phyloP scores from a whole-genome alignment of 2,113 vertebrate genomes.

The Zeus faber region DNA sequence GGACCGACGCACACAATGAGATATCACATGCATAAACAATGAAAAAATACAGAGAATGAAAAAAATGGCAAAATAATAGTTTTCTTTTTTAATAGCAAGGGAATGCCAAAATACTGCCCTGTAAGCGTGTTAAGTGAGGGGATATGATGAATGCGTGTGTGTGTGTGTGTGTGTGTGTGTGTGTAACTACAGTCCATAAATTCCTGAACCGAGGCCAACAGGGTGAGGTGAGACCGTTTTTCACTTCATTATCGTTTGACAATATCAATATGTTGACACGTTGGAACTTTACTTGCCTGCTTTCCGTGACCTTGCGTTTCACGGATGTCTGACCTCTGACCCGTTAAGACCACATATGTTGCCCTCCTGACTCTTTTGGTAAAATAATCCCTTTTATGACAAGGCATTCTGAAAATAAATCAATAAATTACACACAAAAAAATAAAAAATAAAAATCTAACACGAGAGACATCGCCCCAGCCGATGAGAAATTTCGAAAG shows the following conservation, averaged over 20 bases:
- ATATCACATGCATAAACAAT: neutral
- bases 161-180: too few relatives aligned
- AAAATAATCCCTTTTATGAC: conserved; percentile 78
- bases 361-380: conserved; percentile 70
- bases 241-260: conserved; percentile 73
- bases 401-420: too few relatives aligned
- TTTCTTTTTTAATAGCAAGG: too few relatives aligned
- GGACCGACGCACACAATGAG: neutral
- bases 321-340: conserved; percentile 88
- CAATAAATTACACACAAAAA: too few relatives aligned
- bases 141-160: too few relatives aligned
- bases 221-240: conserved; percentile 25
- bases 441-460: too few relatives aligned
- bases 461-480: too few relatives aligned
- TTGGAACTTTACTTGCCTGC: conserved; percentile 80
- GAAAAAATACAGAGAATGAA: neutral
- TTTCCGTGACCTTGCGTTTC: conserved; percentile 80
- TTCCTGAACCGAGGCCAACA: conserved; percentile 12
- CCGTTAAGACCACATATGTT: conserved; percentile 85
- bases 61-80: conserved; percentile 17
- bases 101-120: too few relatives aligned
- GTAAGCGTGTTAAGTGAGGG: too few relatives aligned
- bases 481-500: too few relatives aligned
- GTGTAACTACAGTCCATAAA: too few relatives aligned
- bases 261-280: conserved; percentile 88